phyloP scores from a whole-genome alignment of 1,140 invertebrate genomes.

The Platorchestia sp. region DNA sequence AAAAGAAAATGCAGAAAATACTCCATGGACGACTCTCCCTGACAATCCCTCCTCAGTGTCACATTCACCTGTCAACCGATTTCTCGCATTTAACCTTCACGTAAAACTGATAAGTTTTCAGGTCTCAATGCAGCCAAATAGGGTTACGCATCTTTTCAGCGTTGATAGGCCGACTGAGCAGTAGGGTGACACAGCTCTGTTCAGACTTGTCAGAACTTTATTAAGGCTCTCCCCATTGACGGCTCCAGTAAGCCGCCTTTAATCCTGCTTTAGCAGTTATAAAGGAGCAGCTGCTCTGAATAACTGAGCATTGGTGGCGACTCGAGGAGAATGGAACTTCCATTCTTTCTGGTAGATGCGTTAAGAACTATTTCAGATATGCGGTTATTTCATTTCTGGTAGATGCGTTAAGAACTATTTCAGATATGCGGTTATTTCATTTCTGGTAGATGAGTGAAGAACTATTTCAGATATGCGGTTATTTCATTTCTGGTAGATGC shows the following conservation, averaged over 20 bases:
- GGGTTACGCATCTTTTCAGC: no score
- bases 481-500: not conserved
- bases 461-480: not conserved
- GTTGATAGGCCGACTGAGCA: not conserved
- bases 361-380: not conserved
- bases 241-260: not conserved
- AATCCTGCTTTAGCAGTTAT: not conserved
- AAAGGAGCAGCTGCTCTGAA: not conserved
- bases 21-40: no score
- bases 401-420: not conserved
- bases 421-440: not conserved
- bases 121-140: no score
- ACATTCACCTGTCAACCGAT: no score
- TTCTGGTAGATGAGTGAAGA: not conserved
- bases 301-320: not conserved
- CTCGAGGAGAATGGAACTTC: not conserved
- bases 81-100: no score
- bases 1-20: no score
- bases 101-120: no score
- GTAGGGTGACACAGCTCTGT: not conserved
- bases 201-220: not conserved
- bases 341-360: not conserved
- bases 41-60: no score
- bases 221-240: not conserved
- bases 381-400: not conserved